Evolutionary conservation across 2,797 vertebrate species (phyloP), one percentile per base, ranked within the genome.

Genomic region (Lagocephalus sceleratus): DNA sequence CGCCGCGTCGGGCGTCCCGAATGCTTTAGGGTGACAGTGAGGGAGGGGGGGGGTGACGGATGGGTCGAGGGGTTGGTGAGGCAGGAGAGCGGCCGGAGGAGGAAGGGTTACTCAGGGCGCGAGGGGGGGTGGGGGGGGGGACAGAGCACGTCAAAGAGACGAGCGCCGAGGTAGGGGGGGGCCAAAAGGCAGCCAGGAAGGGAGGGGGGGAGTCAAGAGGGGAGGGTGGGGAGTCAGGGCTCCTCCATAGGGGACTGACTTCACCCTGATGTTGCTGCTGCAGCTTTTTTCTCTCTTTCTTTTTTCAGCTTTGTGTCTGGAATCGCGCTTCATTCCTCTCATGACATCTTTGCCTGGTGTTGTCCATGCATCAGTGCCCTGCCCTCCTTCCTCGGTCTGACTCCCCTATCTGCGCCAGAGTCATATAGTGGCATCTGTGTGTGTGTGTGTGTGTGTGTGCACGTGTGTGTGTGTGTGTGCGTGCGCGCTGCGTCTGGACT

Each of bases 341-440:
- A 61, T 83, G 72, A 79, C 75, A 81, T 76, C 60, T 75, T 63
- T 8, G 44, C 62, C 54, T 51, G 63, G 57, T 43, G 47, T 68
- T 70, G 81, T 81, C 80, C 75, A 83, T 66, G 83, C 82, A 79
- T 78, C 78, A 6, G 42, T 72, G 73, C 71, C 57, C 65, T 80
- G 74, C 63, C 63, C 81, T 76, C 66, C 54, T 60, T 74, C 55
- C 63, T 56, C 71, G 66, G 69, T 77, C 73, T 66, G 71, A 25
- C 12, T 32, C 63, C 22, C 50, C 68, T 61, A 69, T 73, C 67
- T 81, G 45, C 51, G 54, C 22, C 23, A 16, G 71, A 15, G 11
- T 45, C 20, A 71, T 44, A 3, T 54, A 29, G 55, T 52, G 60
- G 58, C 63, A 63, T 20, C 35, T 20, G 43, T 12, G 43, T 45